Base-by-base conservation (phyloP, 92 coral and sea anemone genomes). In the Meandrina meandrites region DNA sequence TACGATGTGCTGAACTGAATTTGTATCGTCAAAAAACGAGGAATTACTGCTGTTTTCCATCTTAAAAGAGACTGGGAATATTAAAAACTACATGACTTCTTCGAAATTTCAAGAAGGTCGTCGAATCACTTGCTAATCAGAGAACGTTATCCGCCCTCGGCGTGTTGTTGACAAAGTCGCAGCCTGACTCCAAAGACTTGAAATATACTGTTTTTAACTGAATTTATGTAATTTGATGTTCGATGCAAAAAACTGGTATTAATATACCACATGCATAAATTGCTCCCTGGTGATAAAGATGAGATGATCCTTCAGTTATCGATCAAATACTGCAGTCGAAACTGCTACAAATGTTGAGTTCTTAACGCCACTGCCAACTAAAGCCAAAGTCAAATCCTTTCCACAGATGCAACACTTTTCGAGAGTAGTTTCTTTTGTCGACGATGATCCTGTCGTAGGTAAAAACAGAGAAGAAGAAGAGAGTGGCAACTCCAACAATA, bases 1-100 rank as follows among this genome's bases (percentile, higher is more conserved):
- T 10, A 82, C 47, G 9, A 47, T 40, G 68, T 84, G 87, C 28
- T 22, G 79, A n/a, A 45, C 34, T 13, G 76, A 69, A 28, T 31
- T 11, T 12, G n/a, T 16, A 3, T 12, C 24, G 17, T 14, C 60
- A n/a, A 50, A n/a, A 31, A 8, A n/a, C 17, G 54, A 8, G 1
- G 87, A 36, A 27, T 53, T 54, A 12, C 73, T 56, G 71, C 12
- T 72, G 71, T 56, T 83, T 4, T 50, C 4, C 27, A 24, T 74
- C 22, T 84, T 24, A 2, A 35, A 17, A 10, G 5, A 66, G 70
- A 66, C 0, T 27, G 34, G 2, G 32, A 28, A 1, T 19, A 73
- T 19, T 40, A 12, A 40, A 36, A 35, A 34, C n/a, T 34, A 19
- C n/a, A 17, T n/a, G n/a, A n/a, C n/a, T n/a, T n/a, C n/a, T n/a